A percentile compares a stretch with the other conserved stretches of the same genome.
These are phyloP conservation scores for Tigriopus japonicus DNA, from an alignment of 1,140 invertebrate species.

Conservation along the genomic window DNA sequence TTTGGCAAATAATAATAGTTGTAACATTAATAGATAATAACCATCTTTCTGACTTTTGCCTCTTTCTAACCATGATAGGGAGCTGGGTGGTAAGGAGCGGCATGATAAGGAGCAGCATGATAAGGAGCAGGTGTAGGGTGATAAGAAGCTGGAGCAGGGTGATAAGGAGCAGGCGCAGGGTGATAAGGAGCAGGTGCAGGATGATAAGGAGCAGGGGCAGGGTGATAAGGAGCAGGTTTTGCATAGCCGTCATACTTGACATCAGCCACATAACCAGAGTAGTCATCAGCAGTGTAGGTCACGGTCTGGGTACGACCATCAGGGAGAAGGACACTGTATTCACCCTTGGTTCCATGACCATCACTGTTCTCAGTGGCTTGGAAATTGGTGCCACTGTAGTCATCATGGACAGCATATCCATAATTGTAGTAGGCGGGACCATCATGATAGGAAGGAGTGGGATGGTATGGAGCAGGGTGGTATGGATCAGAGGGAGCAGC, in stretches of 20 bases:
- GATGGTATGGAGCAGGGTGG: constrained; percentile 17
- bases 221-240: not conserved
- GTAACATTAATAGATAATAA: too few species aligned
- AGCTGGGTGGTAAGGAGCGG: too few species aligned
- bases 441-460: not conserved
- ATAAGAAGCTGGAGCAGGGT: too few species aligned
- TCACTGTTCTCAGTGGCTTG: constrained; percentile 22
- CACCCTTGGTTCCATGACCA: constrained; percentile 21
- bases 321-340: constrained; percentile 21
- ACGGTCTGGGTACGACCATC: constrained; percentile 20
- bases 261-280: constrained; percentile 53
- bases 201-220: not conserved
- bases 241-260: constrained; percentile 24
- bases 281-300: constrained; percentile 52
- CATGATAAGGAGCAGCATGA: too few species aligned
- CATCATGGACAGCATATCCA: constrained; percentile 23
- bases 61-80: too few species aligned
- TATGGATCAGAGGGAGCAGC: too few species aligned
- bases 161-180: too few species aligned
- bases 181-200: too few species aligned
- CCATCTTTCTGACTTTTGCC: too few species aligned
- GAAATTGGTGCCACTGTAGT: constrained; percentile 22
- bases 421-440: constrained; percentile 21
- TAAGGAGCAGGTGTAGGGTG: too few species aligned
- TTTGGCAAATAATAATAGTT: too few species aligned